Base-by-base conservation (phyloP, 64 coral and sea anemone species). In the Orbicella faveolata region DNA sequence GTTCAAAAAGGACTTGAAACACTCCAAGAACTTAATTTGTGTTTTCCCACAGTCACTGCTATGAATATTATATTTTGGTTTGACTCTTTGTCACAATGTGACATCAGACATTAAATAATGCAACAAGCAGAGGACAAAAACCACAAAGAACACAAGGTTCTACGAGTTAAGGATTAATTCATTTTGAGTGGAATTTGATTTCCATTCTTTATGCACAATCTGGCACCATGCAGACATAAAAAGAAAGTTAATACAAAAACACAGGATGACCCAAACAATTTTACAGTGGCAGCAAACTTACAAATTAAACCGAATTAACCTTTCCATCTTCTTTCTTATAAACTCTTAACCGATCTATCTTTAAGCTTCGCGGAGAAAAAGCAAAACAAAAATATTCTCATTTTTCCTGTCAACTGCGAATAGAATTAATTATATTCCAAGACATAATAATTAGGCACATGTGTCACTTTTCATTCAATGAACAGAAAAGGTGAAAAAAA, bases 401-500 rank as follows among this genome's bases (percentile, higher is more conserved):
- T 79, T 30, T 39, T 14, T 54, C 10, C 77, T 57, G n/a, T 79
- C 77, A 79, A 57, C n/a, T n/a, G 52, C 25, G 51, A 79, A 79
- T 59, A 53, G 17, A 34, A 39, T 36, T 48, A 6, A 3, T 48
- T 48, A 6, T 69, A 66, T 62, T 84, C 61, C 9, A 52, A 72
- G 73, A 52, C 61, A 85, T 48, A 53, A 85, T 25, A 48, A 48
- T 85, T 65, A 30, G 62, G 65, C 65, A 73, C 82, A 85, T 85
- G 82, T 85, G 82, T 85, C 82, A 85, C 82, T 72, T 73, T 52
- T 72, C 79, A 73, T 85, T 70, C 39, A 65, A 72, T 73, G 11
- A 72, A 85, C 21, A 26, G 37, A 73, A 85, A 68, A 85, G 35
- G 39, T 72, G 64, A 73, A 70, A 85, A 84, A 63, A 52, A 85